Base-by-base conservation (phyloP, 2,888 invertebrate genomes). In the Thereva unica region DNA sequence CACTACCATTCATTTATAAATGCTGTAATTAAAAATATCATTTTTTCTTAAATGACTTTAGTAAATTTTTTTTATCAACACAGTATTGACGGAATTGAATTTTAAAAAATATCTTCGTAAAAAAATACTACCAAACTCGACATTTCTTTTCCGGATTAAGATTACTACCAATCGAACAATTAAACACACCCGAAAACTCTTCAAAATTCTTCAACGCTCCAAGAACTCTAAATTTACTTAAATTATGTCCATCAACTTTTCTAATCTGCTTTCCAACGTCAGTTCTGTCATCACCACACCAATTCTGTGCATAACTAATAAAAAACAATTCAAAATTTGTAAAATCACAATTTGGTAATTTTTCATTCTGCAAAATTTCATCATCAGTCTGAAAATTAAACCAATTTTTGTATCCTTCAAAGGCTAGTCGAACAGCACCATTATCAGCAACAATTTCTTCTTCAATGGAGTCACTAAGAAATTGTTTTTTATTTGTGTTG, bases 261-360 rank as follows among this genome's bases (percentile, higher is more conserved):
- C 40, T 50, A 4, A 38, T 23, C 4, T 50, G 12, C 9, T 41
- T 38, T 3, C 40, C 35, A 23, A 41, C 23, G n/a, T 61, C 49
- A 23, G 41, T 12, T n/a, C 47, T 54, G 7, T 8, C 10, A 8
- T 44, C 45, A 23, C 35, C 52, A n/a, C 66, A 66, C 59, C 59
- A 66, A 10, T 42, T 37, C 44, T 66, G 66, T 5, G 66, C 59
- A 44, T 61, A 66, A 5, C 53, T 40, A 8, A 66, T 10, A 44
- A 66, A 66, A 45, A 66, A 66, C 38, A 66, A 12, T 61, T 66
- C 59, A 10, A 49, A 59, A 35, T 42, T 45, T 9, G 66, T 54
- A 38, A 53, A 61, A 41, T 66, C 45, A 6, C 54, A 37, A n/a
- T 38, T 47, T 2, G 34, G 40, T 6, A 66, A 35, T 10, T 38